Evolutionary conservation across 1,140 invertebrate species (phyloP), one percentile per base, ranked within the genome.

Genomic region (Anastrepha ludens): DNA sequence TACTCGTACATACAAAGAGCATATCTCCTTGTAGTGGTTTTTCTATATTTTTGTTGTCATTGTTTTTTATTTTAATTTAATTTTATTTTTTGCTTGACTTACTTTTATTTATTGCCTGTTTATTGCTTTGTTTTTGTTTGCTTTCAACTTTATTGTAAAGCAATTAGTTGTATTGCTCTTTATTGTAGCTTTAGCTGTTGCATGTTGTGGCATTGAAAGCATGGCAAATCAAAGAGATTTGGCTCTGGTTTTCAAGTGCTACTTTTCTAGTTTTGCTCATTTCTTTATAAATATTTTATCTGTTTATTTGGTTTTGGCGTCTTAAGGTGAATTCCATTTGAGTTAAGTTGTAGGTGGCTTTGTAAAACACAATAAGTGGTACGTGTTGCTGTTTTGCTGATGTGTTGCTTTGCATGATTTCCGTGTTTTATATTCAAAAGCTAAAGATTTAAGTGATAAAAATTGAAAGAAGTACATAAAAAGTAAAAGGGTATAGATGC

Each of bases 101-200:
- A 44, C 41, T 74, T 74, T 74, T 74, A 74, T 74, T 74, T 74
- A 74, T 74, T 74, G 67, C 44, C 67, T 74, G 67, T 74, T 74
- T 74, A 74, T 74, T 74, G 67, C 9, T 17, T 44, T 74, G 67
- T 44, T 39, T 74, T 44, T 74, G 4, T 17, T 62, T 47, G 39
- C 44, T 11, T 74, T 29, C 67, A 74, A 44, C 67, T 74, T 29
- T 74, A 74, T 74, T 47, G 67, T 74, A 17, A 39, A 74, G 67
- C 67, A 74, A 74, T 74, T 74, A 74, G 67, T 74, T 74, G 15
- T 17, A 13, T 8, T 74, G 41, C 39, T 74, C 15, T 74, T 15
- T 47, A 4, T 74, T 44, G 41, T 5, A 44, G 41, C 39, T 47
- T 11, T 44, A 15, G 41, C 0, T 29, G 64, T 65, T 65, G 64